Percentiles rank a stretch among this genome's conserved stretches.
Conservation (phyloP, 2,113 vertebrate genomes). For the Zosterops pallidus region DNA sequence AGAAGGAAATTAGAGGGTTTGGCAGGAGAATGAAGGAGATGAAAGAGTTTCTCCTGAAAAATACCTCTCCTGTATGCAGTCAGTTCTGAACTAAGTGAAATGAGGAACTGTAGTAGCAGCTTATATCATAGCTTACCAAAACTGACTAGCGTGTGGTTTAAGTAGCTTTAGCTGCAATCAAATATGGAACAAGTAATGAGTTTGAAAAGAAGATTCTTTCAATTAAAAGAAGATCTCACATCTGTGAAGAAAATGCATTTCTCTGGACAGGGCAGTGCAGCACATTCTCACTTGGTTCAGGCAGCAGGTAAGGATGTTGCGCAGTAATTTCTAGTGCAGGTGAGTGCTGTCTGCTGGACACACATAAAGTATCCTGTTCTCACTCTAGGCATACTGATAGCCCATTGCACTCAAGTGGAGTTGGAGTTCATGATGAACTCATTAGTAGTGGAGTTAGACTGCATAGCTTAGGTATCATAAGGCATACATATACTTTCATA, state of each 20-base stretch:
- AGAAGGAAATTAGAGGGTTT: conserved; percentile 11
- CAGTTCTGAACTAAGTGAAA: not conserved
- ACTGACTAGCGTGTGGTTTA: not conserved
- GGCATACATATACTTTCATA: not conserved
- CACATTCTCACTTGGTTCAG: not conserved
- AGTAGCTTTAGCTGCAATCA: not conserved
- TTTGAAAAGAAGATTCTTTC: not conserved
- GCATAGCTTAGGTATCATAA: not conserved
- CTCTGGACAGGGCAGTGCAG: not conserved
- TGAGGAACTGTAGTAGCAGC: not conserved
- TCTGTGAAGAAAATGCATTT: not conserved
- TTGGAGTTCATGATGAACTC: not conserved
- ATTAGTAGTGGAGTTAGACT: not conserved
- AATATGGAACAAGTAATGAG: not conserved
- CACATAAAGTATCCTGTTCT: not conserved
- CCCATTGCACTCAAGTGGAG: not conserved
- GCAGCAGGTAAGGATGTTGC: not conserved
- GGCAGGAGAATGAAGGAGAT: not conserved
- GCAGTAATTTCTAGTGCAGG: not conserved
- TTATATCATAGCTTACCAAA: not conserved
- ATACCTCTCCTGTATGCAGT: not conserved
- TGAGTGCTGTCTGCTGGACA: not conserved
- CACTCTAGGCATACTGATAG: not conserved
- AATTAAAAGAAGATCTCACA: not conserved
- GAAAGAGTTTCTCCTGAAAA: not conserved